Base-by-base conservation (phyloP, 2,113 vertebrate species). In the Phycodurus eques region DNA sequence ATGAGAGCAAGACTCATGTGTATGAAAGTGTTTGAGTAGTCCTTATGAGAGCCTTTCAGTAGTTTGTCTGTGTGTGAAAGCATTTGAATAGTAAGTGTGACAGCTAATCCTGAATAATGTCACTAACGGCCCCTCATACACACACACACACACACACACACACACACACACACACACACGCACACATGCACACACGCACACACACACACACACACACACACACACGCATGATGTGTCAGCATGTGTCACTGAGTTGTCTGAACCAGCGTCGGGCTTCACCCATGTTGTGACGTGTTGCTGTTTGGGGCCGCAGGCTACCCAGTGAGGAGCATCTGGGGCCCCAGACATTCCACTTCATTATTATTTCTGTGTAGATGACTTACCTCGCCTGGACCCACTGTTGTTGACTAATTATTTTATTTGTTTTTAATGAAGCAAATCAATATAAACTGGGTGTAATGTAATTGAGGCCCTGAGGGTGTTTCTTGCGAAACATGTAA, bases 321-420 rank as follows among this genome's bases (percentile, higher is more conserved):
- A 47, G 61, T 56, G 62, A 72, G 60, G 81, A 80, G 62, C 71
- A 83, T 85, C 80, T 74, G 70, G 27, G 82, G 54, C 73, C 54
- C 60, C 59, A 77, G 72, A 86, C 71, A 82, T 63, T 71, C 74
- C 66, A 46, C 74, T 78, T 82, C 66, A 70, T 57, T 39, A n/a
- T 78, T 68, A 80, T 82, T 82, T 81, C 35, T 3, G 81, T 67
- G 80, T 77, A 68, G n/a, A 71, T 85, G 84, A 85, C 66, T 83
- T 75, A 85, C 59, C 27, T 27, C 49, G 79, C 64, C 59, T 69
- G 39, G 54, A 64, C 56, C 68, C 33, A 71, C 61, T 70, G 76
- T 73, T 70, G 74, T 73, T 81, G 78, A 83, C 68, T 81, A 39
- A 39, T 39, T 39, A 39, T 39, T 39, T 1, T 73, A 77, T 59